Conservation (phyloP, 2,113 vertebrate species). For the Pycnonotus jocosus region DNA sequence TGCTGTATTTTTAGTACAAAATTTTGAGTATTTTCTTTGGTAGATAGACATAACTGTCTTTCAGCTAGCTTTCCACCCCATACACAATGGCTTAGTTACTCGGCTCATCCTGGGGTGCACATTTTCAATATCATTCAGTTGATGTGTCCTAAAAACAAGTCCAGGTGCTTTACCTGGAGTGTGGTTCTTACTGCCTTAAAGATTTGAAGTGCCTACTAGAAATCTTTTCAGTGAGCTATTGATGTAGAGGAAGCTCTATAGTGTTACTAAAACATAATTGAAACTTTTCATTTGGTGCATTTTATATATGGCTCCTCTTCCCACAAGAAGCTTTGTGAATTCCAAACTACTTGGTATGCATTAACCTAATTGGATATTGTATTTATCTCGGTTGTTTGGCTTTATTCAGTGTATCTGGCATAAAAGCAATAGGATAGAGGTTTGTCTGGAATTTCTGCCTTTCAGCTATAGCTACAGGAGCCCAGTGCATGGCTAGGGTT, state of each 20-base stretch:
- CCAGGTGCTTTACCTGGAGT: not conserved
- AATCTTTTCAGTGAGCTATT: not conserved
- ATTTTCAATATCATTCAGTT: not conserved
- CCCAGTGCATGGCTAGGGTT: not conserved
- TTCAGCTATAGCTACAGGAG: not conserved
- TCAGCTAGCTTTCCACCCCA: not conserved
- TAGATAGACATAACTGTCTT: not conserved
- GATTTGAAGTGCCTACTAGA: not conserved
- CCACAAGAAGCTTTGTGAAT: not conserved
- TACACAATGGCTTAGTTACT: not conserved
- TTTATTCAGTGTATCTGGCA: not conserved
- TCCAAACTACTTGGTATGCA: not conserved
- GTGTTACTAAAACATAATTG: not conserved
- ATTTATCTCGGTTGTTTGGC: not conserved
- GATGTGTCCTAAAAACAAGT: not conserved
- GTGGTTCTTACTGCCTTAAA: not conserved
- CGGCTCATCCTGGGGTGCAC: not conserved
- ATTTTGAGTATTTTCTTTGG: not conserved
- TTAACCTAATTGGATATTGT: not conserved
- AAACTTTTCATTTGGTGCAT: not conserved
- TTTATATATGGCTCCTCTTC: not conserved
- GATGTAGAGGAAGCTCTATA: not conserved
- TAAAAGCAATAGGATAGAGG: not conserved
- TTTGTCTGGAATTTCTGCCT: constrained; percentile 35
- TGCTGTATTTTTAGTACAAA: not conserved